phyloP scores from a whole-genome alignment of 2,113 vertebrate genomes.

The Charadrius vociferus region DNA sequence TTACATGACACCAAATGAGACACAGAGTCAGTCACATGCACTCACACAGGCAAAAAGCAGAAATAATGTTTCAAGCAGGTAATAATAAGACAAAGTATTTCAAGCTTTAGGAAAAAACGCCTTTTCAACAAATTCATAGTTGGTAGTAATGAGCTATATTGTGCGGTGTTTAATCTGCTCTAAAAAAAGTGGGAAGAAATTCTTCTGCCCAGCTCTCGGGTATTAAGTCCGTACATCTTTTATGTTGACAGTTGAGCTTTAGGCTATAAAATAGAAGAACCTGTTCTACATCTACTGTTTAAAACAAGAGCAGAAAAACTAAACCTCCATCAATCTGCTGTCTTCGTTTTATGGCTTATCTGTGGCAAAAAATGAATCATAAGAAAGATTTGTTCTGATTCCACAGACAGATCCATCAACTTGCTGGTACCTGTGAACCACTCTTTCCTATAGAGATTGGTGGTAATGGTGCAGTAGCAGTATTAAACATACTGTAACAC shows the following conservation, averaged over 20 bases:
- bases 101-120: conserved; percentile 18
- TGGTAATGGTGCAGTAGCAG: not conserved
- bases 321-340: conserved; percentile 41
- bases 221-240: conserved; percentile 45
- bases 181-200: conserved; percentile 4
- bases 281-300: conserved; percentile 53
- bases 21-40: not conserved
- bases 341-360: conserved; percentile 25
- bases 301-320: conserved; percentile 32
- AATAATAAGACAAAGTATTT: conserved; percentile 23
- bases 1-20: not conserved
- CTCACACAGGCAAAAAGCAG: not conserved
- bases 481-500: not conserved
- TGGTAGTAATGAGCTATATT: conserved; percentile 27
- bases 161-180: not conserved
- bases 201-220: not conserved
- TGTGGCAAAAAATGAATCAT: conserved; percentile 52
- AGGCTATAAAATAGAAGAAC: conserved; percentile 60
- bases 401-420: conserved; percentile 10
- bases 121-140: conserved; percentile 42
- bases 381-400: conserved; percentile 53
- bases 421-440: not conserved
- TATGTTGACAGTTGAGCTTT: conserved; percentile 57
- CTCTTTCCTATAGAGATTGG: not conserved
- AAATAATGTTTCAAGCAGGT: not conserved